Evolutionary conservation across 2,888 invertebrate species (phyloP).

Genomic region (Conus canariensis): DNA sequence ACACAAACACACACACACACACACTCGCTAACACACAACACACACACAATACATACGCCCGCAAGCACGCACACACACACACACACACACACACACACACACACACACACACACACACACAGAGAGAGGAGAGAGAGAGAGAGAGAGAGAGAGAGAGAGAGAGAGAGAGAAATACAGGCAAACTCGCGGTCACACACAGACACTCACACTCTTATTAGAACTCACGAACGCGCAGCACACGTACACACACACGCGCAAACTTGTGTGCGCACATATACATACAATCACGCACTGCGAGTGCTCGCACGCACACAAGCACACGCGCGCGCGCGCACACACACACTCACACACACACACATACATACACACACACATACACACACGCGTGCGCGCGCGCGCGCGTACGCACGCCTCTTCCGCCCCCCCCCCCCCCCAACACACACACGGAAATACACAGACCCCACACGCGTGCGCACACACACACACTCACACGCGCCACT

Average conservation of each 20-base stretch:
- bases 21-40: not conserved
- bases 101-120: slow-evolving; percentile 3
- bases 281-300: not conserved
- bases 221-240: no score
- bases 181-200: not conserved
- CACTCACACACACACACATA: slow-evolving; percentile 2
- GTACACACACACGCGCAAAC: no score
- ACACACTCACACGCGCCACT: not conserved
- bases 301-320: not conserved
- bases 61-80: not conserved
- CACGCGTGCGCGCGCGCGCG: not conserved
- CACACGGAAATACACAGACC: no score
- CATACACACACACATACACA: slow-evolving; percentile 8
- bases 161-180: not conserved
- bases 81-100: slow-evolving; percentile 4
- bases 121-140: not conserved
- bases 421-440: no score
- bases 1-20: not conserved
- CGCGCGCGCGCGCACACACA: not conserved
- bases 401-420: not conserved
- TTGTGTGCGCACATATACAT: not conserved
- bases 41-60: not conserved
- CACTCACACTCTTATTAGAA: no score
- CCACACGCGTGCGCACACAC: no score
- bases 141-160: not conserved